phyloP scores from a whole-genome alignment of 2,888 invertebrate species.

The Hydrotaea diabolus region DNA sequence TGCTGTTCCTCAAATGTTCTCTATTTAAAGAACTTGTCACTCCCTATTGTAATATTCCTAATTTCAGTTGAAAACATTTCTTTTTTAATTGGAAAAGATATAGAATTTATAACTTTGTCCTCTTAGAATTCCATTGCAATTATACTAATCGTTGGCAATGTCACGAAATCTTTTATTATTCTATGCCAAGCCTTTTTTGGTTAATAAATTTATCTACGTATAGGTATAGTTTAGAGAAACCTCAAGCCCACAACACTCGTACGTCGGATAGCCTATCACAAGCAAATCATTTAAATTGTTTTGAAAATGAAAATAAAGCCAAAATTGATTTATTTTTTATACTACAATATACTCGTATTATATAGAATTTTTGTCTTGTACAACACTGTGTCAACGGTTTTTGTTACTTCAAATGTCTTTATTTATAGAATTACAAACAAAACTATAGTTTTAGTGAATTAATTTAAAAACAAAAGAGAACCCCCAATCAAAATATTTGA shows the following conservation, averaged over 20 bases:
- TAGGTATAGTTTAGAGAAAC: background rate
- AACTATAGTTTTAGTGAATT: background rate
- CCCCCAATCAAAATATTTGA: background rate
- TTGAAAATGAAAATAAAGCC: background rate
- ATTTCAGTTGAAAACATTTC: too few species aligned
- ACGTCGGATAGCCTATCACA: background rate
- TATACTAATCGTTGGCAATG: too few species aligned
- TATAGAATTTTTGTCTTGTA: slow-evolving; percentile 66
- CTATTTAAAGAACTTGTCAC: too few species aligned
- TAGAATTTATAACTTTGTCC: too few species aligned
- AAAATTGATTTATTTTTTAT: slow-evolving; percentile 3
- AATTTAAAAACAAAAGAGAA: background rate
- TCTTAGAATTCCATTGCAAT: too few species aligned
- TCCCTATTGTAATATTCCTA: too few species aligned
- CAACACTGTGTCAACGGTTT: slow-evolving; percentile 62
- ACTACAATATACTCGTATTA: slow-evolving; percentile 22
- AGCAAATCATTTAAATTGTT: slow-evolving; percentile 42
- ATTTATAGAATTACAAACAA: slow-evolving; percentile 34
- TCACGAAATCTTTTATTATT: too few species aligned
- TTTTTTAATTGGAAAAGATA: too few species aligned
- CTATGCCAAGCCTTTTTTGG: too few species aligned
- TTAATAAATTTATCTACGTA: background rate
- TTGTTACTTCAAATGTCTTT: slow-evolving; percentile 41
- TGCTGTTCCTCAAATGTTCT: too few species aligned
- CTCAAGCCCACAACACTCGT: background rate